A percentile compares a stretch with the other conserved stretches of the same genome.
Conservation (phyloP, 2,113 vertebrate species). For the Enhydra lutris region DNA sequence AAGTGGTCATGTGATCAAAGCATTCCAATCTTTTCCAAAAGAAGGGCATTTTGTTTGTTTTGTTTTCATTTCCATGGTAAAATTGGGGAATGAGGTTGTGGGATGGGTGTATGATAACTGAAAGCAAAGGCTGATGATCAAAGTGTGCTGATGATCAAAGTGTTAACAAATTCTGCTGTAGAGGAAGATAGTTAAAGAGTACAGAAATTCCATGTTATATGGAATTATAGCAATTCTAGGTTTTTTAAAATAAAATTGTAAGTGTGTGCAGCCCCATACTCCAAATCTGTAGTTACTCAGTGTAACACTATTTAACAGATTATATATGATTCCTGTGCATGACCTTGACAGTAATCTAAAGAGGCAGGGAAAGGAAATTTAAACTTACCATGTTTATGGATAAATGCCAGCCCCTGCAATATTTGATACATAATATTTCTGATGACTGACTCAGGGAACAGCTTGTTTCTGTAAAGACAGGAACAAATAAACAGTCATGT, state of each 20-base stretch:
- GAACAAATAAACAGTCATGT: conserved; percentile 77
- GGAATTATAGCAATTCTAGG: background rate
- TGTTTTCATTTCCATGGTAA: background rate
- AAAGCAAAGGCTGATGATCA: background rate
- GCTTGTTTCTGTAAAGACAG: conserved; percentile 91
- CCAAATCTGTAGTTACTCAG: background rate
- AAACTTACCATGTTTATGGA: conserved; percentile 98
- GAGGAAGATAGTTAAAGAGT: background rate
- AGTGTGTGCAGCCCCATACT: background rate
- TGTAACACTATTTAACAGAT: background rate
- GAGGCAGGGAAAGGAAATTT: background rate
- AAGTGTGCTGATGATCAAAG: background rate
- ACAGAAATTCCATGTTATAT: background rate
- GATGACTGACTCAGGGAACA: conserved; percentile 97
- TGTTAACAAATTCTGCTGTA: background rate
- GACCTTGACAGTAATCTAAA: background rate
- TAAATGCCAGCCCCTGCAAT: conserved; percentile 97
- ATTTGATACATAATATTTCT: conserved; percentile 99
- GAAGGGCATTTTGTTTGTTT: background rate
- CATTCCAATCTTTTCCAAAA: background rate
- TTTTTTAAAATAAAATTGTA: conserved; percentile 28
- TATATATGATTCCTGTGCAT: background rate
- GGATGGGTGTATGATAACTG: background rate
- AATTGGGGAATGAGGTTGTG: background rate
- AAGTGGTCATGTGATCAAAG: background rate